A percentile compares a stretch with the other conserved stretches of the same genome.
These are phyloP conservation scores for Natator depressus DNA, from an alignment of 2,113 vertebrate species.

Conservation along the genomic window DNA sequence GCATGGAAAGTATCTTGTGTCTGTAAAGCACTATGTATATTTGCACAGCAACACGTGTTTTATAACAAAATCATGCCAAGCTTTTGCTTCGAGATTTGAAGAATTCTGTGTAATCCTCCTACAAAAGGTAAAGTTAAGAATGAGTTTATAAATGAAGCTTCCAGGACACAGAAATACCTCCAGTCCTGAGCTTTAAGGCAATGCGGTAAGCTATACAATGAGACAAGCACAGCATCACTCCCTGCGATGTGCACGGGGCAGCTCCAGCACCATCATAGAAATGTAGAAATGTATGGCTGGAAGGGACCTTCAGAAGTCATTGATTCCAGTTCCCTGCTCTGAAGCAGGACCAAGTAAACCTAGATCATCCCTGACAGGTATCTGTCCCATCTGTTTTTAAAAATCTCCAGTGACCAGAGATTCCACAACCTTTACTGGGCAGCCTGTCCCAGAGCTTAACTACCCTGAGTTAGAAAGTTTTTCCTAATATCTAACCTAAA, in stretches of 20 bases:
- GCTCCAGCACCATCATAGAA: not conserved
- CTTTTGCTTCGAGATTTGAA: not conserved
- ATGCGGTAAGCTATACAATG: not conserved
- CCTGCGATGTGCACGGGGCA: not conserved
- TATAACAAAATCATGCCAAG: not conserved
- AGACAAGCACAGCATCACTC: not conserved
- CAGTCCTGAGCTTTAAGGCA: not conserved
- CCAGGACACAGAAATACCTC: not conserved
- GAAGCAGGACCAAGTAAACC: not conserved
- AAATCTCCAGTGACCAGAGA: not conserved
- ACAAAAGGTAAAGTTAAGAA: not conserved
- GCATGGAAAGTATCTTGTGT: not conserved
- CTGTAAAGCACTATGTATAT: not conserved
- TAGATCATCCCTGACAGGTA: not conserved
- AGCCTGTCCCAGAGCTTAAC: not conserved
- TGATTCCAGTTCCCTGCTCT: not conserved
- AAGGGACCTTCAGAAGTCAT: not conserved
- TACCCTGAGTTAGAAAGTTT: not conserved
- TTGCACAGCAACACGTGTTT: not conserved
- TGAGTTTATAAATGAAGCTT: not conserved
- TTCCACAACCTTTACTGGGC: not conserved
- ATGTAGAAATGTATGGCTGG: not conserved
- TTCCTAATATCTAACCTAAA: not conserved
- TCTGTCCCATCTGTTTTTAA: not conserved
- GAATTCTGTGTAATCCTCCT: not conserved